These are phyloP conservation scores for Myotis davidii DNA, from an alignment of 2,113 vertebrate genomes.

Conservation along the genomic window DNA sequence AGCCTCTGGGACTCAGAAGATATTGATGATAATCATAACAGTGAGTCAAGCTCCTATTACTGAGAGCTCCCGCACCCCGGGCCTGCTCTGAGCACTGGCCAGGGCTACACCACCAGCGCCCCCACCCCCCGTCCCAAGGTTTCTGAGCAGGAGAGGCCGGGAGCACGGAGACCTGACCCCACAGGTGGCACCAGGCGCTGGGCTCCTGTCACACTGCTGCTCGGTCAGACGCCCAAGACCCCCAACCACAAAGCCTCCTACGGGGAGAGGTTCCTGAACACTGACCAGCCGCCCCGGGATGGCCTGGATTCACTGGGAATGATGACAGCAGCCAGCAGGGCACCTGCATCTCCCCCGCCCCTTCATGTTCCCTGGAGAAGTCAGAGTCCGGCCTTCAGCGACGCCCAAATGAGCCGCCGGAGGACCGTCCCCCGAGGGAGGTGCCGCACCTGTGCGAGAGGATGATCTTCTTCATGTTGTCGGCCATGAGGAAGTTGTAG, in stretches of 20 bases:
- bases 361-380: not conserved
- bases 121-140: not conserved
- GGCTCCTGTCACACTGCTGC: not conserved
- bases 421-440: accelerated
- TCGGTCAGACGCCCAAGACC: not conserved
- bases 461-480: constrained; percentile 99
- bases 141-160: not conserved
- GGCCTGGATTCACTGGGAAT: not conserved
- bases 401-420: not conserved
- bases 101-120: accelerated
- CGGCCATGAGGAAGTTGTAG: constrained; percentile 99
- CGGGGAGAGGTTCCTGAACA: not conserved
- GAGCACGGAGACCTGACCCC: accelerated
- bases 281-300: not conserved
- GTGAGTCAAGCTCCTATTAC: accelerated
- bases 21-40: accelerated
- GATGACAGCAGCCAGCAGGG: not conserved
- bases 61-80: accelerated
- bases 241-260: not conserved
- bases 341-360: not conserved
- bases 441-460: constrained; percentile 94
- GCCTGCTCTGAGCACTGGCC: not conserved
- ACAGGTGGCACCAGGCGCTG: accelerated
- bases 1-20: not conserved
- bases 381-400: not conserved